These are phyloP conservation scores for Atlantisia rogersi DNA, from an alignment of 2,113 vertebrate genomes.

Conservation along the genomic window DNA sequence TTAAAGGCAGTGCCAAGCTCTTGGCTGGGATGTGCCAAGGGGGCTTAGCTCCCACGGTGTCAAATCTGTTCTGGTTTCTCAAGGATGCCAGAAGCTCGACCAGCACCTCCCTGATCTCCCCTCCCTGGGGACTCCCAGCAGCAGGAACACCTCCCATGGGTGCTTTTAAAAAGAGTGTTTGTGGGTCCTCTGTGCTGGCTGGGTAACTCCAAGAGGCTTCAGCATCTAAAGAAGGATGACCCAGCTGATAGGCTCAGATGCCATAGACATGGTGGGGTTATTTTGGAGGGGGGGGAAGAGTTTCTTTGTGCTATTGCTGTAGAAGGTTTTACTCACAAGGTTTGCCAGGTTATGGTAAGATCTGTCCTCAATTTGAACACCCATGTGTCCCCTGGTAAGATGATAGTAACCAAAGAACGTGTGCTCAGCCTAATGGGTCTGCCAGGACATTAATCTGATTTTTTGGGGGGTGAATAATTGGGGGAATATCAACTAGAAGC, in stretches of 20 bases:
- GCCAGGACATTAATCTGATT: background rate
- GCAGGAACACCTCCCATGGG: background rate
- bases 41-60: background rate
- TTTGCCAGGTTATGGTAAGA: background rate
- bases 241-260: background rate
- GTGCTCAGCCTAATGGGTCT: background rate
- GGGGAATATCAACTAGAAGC: background rate
- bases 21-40: background rate
- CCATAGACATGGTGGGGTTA: background rate
- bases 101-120: accelerated
- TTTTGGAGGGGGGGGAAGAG: background rate
- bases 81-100: background rate
- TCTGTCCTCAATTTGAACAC: background rate
- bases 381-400: accelerated
- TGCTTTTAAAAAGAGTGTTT: background rate
- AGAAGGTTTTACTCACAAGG: background rate
- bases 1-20: background rate
- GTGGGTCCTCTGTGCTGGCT: background rate
- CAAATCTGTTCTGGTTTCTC: background rate
- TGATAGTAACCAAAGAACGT: accelerated
- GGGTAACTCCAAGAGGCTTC: background rate
- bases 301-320: accelerated
- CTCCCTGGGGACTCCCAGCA: background rate
- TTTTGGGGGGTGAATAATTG: background rate
- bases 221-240: background rate